phyloP scores from a whole-genome alignment of 2,888 invertebrate species.

The Perdita meconis region DNA sequence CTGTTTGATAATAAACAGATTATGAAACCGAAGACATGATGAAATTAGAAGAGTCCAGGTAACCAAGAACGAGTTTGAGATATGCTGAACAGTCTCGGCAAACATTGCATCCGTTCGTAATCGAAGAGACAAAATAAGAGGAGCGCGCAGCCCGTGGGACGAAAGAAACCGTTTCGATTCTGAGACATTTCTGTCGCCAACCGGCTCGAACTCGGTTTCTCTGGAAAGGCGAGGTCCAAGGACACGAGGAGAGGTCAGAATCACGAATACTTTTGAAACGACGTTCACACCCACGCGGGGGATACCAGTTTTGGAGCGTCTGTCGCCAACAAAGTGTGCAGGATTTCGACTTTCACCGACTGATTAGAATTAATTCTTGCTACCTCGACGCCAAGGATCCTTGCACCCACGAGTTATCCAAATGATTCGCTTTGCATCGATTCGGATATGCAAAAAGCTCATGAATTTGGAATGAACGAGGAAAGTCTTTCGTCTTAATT shows the following conservation, averaged over 20 bases:
- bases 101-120: neutral
- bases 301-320: conserved; percentile 49
- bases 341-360: conserved; percentile 57
- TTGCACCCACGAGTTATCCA: conserved; percentile 32
- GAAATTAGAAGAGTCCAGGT: neutral
- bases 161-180: conserved; percentile 1
- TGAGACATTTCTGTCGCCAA: conserved; percentile 30
- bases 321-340: conserved; percentile 9
- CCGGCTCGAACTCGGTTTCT: conserved; percentile 50
- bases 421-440: neutral
- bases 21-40: conserved; percentile 9
- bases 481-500: too few relatives aligned
- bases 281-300: conserved; percentile 50
- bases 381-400: conserved; percentile 18
- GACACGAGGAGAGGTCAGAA: conserved; percentile 49
- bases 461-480: too few relatives aligned
- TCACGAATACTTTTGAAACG: conserved; percentile 31
- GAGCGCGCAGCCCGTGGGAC: neutral
- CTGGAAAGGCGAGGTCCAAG: conserved; percentile 50
- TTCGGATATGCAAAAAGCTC: too few relatives aligned
- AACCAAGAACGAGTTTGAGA: neutral
- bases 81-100: neutral
- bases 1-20: neutral
- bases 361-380: conserved; percentile 54
- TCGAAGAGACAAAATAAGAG: neutral